phyloP scores from a whole-genome alignment of 2,888 invertebrate genomes.

The Meteorus cinctellus region DNA sequence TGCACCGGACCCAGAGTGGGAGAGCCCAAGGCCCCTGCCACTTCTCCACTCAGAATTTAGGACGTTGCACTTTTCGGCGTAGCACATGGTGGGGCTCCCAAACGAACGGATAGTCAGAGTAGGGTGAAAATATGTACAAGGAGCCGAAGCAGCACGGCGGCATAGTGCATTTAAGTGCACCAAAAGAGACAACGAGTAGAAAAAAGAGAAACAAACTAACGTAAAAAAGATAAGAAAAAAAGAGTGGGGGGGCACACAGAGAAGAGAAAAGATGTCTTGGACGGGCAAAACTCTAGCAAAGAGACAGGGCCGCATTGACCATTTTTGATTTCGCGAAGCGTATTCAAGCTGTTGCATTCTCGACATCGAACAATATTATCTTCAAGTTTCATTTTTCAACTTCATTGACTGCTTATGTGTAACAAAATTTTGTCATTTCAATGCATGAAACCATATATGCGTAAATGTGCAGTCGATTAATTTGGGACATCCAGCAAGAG shows the following conservation, averaged over 20 bases:
- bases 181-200: slow-evolving; percentile 46
- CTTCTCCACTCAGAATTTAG: slow-evolving; percentile 71
- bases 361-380: slow-evolving; percentile 37
- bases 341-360: slow-evolving; percentile 35
- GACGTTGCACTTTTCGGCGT: slow-evolving; percentile 73
- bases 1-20: slow-evolving; percentile 67
- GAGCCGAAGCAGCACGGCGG: slow-evolving; percentile 59
- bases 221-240: slow-evolving; percentile 51
- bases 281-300: slow-evolving; percentile 69
- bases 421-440: no score
- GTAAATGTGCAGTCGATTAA: no score
- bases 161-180: slow-evolving; percentile 58
- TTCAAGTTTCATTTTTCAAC: slow-evolving; percentile 22
- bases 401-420: not conserved
- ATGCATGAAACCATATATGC: no score
- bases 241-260: slow-evolving; percentile 54
- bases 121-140: slow-evolving; percentile 39
- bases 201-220: not conserved
- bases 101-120: slow-evolving; percentile 66
- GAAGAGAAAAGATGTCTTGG: slow-evolving; percentile 51
- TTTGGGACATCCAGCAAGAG: no score
- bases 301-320: slow-evolving; percentile 71
- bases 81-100: slow-evolving; percentile 67
- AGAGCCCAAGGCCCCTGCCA: slow-evolving; percentile 72
- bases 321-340: slow-evolving; percentile 38